Evolutionary conservation across 2,113 vertebrate genomes (phyloP).

Genomic region (Pteropus alecto): DNA sequence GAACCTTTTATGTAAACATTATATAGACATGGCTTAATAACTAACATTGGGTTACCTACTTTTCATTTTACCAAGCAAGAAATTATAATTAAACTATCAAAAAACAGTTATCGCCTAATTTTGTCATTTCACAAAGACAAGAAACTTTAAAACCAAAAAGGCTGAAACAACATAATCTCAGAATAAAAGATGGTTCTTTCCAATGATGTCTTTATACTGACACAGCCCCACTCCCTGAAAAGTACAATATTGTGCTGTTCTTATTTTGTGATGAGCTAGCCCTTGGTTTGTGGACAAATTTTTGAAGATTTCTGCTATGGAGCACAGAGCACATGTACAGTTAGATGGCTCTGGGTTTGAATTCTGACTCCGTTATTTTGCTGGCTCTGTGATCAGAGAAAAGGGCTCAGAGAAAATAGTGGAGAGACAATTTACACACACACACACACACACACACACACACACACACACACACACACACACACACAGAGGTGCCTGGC

Average conservation of each 20-base stretch:
- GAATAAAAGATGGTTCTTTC: not conserved
- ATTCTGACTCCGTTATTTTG: not conserved
- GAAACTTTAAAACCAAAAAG: not conserved
- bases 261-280: not conserved
- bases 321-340: not conserved
- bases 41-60: not conserved
- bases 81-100: not conserved
- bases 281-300: not conserved
- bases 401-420: not conserved
- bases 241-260: not conserved
- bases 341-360: not conserved
- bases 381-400: not conserved
- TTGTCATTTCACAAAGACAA: not conserved
- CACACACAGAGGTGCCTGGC: not conserved
- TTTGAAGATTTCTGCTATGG: not conserved
- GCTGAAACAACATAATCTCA: not conserved
- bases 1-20: not conserved
- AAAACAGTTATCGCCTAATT: not conserved
- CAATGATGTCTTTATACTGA: not conserved
- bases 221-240: too few species aligned
- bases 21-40: not conserved
- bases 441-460: not conserved
- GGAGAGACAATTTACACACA: not conserved
- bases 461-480: not conserved
- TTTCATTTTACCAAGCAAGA: conserved; percentile 16